These are phyloP conservation scores for Pocillopora verrucosa DNA, from an alignment of 64 coral and sea anemone genomes.

Conservation along the genomic window DNA sequence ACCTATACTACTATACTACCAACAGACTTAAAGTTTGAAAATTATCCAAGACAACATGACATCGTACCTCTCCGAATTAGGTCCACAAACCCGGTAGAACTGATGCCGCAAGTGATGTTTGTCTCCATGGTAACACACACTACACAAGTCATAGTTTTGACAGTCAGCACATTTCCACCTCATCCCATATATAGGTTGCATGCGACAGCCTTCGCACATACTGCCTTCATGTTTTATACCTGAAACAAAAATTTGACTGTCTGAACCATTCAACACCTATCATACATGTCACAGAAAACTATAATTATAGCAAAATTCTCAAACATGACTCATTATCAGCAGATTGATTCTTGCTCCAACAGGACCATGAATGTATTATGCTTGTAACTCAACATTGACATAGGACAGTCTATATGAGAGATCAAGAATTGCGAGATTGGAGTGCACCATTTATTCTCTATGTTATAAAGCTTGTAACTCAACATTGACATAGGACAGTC, in stretches of 20 bases:
- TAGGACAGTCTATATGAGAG: too few species aligned
- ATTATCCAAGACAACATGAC: not conserved
- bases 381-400: too few species aligned
- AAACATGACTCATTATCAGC: too few species aligned
- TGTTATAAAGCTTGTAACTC: too few species aligned
- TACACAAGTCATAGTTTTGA: slow-evolving; percentile 90
- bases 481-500: too few species aligned
- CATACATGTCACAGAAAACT: not conserved
- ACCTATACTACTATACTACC: too few species aligned
- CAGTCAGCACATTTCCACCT: slow-evolving; percentile 99
- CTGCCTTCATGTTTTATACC: slow-evolving; percentile 93
- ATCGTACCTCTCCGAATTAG: slow-evolving; percentile 79
- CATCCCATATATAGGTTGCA: slow-evolving; percentile 96
- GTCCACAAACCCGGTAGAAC: slow-evolving; percentile 84
- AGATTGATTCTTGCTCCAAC: too few species aligned
- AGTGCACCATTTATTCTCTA: too few species aligned
- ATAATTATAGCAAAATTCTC: not conserved
- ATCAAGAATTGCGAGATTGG: too few species aligned
- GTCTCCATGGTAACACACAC: slow-evolving; percentile 95
- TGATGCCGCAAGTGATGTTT: slow-evolving; percentile 92
- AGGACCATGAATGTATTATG: too few species aligned
- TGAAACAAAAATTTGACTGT: not conserved
- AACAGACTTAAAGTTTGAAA: not conserved
- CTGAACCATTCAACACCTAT: too few species aligned
- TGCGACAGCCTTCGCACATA: slow-evolving; percentile 98